Conservation (phyloP, 2,113 vertebrate genomes). For the Elanus axillaris region DNA sequence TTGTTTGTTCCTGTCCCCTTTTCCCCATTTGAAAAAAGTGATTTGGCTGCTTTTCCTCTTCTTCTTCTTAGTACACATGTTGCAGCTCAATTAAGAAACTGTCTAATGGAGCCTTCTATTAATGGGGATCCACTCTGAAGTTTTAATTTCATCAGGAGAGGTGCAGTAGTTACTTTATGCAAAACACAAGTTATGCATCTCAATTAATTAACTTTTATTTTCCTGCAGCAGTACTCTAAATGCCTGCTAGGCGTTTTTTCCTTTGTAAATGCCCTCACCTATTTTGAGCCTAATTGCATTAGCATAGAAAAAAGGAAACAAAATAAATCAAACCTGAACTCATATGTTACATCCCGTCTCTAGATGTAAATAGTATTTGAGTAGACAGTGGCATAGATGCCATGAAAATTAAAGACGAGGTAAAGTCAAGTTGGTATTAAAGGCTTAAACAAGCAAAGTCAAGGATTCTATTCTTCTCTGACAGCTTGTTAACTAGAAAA, state of each 20-base stretch:
- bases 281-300: constrained; percentile 3
- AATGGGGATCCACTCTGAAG: background rate
- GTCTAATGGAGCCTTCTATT: background rate
- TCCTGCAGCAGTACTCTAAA: background rate
- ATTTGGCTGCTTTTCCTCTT: background rate
- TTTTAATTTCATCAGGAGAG: background rate
- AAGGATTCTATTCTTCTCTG: background rate
- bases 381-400: background rate
- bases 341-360: background rate
- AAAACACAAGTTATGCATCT: background rate
- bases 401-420: background rate
- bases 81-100: background rate
- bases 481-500: background rate
- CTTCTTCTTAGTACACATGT: background rate
- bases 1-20: background rate
- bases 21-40: background rate
- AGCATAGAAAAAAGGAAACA: constrained; percentile 14
- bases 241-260: constrained; percentile 25
- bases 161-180: background rate
- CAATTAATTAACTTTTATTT: constrained; percentile 6
- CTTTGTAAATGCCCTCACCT: constrained; percentile 30
- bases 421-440: background rate
- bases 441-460: background rate
- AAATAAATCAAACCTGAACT: constrained; percentile 23
- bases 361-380: background rate